phyloP scores from a whole-genome alignment of 2,113 vertebrate genomes.

The Rhinopithecus roxellana region DNA sequence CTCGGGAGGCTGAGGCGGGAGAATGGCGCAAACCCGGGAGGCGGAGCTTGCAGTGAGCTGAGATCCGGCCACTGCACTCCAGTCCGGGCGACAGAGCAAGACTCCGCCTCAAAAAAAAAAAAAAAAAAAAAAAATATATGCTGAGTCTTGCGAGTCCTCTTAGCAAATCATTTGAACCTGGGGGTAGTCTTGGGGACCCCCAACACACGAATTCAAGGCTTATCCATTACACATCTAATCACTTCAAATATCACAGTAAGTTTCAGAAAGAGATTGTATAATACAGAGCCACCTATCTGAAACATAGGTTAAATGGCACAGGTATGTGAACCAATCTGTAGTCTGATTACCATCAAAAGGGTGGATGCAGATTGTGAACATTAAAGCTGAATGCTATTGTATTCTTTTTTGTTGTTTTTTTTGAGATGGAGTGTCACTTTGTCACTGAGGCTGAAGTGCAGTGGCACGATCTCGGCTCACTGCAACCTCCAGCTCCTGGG shows the following conservation, averaged over 20 bases:
- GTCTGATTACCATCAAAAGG: not conserved
- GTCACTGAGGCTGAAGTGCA: too few species aligned
- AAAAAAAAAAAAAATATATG: too few species aligned
- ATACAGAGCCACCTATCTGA: not conserved
- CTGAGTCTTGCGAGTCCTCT: not conserved
- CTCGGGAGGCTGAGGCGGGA: too few species aligned
- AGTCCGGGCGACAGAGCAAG: too few species aligned
- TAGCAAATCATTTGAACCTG: not conserved
- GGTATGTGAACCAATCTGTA: not conserved
- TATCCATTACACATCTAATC: not conserved
- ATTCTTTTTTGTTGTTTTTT: too few species aligned
- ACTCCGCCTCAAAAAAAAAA: too few species aligned
- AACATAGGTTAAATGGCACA: not conserved
- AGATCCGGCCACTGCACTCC: too few species aligned
- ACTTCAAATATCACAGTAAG: not conserved
- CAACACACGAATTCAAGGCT: not conserved
- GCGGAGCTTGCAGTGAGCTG: too few species aligned
- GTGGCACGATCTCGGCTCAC: too few species aligned
- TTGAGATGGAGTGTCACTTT: too few species aligned
- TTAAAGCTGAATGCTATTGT: not conserved
- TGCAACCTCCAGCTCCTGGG: too few species aligned
- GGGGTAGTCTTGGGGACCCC: not conserved
- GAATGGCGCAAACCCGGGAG: too few species aligned
- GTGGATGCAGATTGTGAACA: not conserved
- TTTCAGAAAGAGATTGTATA: not conserved